These are phyloP conservation scores for Podarcis muralis DNA, from an alignment of 2,113 vertebrate species.

Conservation along the genomic window DNA sequence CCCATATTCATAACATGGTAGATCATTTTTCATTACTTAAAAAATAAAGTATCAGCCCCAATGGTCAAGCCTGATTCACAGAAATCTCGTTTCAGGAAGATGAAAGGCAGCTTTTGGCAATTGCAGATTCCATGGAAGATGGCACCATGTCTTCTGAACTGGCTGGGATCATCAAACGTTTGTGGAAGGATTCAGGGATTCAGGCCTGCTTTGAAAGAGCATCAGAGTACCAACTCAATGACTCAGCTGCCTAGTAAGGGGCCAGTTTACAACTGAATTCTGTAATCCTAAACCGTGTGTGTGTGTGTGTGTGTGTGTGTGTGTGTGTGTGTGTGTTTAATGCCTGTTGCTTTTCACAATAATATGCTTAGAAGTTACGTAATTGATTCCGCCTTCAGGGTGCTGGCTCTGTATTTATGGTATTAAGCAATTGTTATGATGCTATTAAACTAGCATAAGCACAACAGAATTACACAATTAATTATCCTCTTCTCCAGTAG, in stretches of 20 bases:
- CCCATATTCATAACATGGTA: background rate
- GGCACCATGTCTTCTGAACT: conserved; percentile 63
- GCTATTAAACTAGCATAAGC: background rate
- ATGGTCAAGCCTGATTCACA: conserved; percentile 7
- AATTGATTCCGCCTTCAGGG: background rate
- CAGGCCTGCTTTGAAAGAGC: conserved; percentile 74
- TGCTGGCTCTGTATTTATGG: background rate
- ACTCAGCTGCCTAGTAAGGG: conserved; percentile 81
- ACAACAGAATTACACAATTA: background rate
- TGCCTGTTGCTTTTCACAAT: background rate
- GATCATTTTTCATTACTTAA: background rate
- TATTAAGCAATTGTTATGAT: background rate
- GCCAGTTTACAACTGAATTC: background rate
- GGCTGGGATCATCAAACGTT: conserved; percentile 57
- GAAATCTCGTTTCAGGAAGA: conserved; percentile 70
- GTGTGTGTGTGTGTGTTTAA: background rate
- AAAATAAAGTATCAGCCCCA: background rate
- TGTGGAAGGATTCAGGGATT: conserved; percentile 70
- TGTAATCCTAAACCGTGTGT: background rate
- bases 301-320: background rate
- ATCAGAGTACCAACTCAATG: conserved; percentile 74
- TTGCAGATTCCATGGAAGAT: conserved; percentile 65
- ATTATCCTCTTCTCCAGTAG: no score
- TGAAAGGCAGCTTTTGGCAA: conserved; percentile 63
- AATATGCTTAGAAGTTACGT: background rate